These are phyloP conservation scores for Gambusia affinis DNA, from an alignment of 2,113 vertebrate species.

Conservation along the genomic window DNA sequence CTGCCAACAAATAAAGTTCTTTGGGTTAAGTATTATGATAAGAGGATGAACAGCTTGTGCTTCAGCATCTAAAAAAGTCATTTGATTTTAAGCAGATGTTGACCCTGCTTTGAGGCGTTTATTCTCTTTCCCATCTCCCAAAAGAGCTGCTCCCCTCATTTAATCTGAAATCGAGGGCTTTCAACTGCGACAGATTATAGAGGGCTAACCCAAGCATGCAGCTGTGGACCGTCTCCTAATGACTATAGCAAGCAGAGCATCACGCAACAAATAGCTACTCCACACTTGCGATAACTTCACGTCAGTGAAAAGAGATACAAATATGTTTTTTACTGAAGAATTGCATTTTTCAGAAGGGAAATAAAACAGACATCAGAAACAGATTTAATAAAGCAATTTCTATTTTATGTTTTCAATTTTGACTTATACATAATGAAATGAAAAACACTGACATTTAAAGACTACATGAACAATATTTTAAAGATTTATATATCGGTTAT, in stretches of 20 bases:
- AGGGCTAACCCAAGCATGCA: conserved; percentile 51
- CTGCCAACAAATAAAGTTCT: conserved; percentile 46
- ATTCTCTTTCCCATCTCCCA: conserved; percentile 51
- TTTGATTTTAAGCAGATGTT: conserved; percentile 55
- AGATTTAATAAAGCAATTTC: conserved; percentile 71
- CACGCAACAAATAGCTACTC: conserved; percentile 53
- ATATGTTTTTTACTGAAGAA: conserved; percentile 3
- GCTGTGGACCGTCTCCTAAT: conserved; percentile 49
- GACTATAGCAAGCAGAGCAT: conserved; percentile 52
- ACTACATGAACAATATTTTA: conserved; percentile 86
- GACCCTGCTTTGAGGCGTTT: conserved; percentile 33
- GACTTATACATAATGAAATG: conserved; percentile 88
- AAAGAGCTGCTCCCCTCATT: conserved; percentile 54
- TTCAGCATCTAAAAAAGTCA: conserved; percentile 47
- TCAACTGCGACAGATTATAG: conserved; percentile 66
- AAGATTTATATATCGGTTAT: conserved; percentile 89
- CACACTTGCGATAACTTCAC: conserved; percentile 7
- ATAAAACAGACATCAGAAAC: conserved; percentile 48
- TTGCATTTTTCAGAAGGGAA: conserved; percentile 5
- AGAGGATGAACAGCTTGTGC: conserved; percentile 62
- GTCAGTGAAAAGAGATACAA: background rate
- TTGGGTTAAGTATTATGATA: conserved; percentile 48
- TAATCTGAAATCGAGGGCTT: conserved; percentile 74
- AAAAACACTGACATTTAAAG: conserved; percentile 85
- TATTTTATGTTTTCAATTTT: conserved; percentile 73